Conservation (phyloP, 2,888 invertebrate species). For the Phrixothrix hirtus region DNA sequence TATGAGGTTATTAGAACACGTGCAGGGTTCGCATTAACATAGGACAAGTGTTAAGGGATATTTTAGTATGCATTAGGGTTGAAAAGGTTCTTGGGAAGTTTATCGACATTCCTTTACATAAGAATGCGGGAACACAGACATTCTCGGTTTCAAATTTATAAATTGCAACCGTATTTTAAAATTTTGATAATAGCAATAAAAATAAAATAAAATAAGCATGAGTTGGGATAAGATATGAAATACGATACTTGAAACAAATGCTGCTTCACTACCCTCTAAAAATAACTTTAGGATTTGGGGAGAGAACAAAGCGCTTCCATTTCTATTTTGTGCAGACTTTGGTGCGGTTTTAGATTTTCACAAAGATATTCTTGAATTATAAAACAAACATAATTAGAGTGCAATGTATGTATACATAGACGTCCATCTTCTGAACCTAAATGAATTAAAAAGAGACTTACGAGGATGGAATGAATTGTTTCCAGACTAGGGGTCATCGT, state of each 20-base stretch:
- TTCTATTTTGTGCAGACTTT: background rate
- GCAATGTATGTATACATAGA: no score
- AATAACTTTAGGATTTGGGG: slow-evolving; percentile 8
- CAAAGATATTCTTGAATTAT: no score
- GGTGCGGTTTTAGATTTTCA: no score
- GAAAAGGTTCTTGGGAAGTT: slow-evolving; percentile 12
- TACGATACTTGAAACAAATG: slow-evolving; percentile 15
- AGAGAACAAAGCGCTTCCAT: background rate
- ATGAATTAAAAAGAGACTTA: no score
- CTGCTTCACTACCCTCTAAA: slow-evolving; percentile 14
- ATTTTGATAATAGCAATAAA: slow-evolving; percentile 2
- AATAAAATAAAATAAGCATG: slow-evolving; percentile 11
- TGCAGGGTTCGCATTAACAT: slow-evolving; percentile 38
- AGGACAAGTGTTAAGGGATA: slow-evolving; percentile 34
- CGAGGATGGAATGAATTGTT: no score
- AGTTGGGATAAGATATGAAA: slow-evolving; percentile 2
- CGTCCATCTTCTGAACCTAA: no score
- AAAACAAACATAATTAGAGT: no score
- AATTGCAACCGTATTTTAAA: background rate
- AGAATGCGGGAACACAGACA: slow-evolving; percentile 7
- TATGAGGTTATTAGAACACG: slow-evolving; percentile 42
- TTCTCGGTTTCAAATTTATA: background rate
- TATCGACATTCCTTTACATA: slow-evolving; percentile 7
- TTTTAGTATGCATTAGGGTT: slow-evolving; percentile 29
- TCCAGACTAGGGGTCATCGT: no score